Evolutionary conservation across 2,888 invertebrate genomes (phyloP).

Genomic region (Ormia ochracea): DNA sequence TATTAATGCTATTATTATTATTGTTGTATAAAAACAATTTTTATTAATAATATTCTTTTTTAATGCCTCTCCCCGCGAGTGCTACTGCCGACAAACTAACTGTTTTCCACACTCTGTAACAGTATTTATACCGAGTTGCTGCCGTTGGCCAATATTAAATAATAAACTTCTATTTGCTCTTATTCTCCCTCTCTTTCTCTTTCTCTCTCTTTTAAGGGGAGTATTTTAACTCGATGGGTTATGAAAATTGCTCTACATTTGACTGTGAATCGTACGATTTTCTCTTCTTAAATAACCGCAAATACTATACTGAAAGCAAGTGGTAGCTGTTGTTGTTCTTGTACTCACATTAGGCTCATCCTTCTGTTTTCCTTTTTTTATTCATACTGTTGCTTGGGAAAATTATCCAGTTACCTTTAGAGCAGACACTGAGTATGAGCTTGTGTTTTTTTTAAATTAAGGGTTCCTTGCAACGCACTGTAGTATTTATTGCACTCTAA

Average conservation of each 20-base stretch:
- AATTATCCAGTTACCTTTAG: conserved; percentile 33
- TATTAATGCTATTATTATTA: conserved; percentile 1
- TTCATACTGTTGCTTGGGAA: conserved; percentile 43
- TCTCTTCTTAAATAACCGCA: neutral
- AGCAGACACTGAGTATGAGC: too few species aligned
- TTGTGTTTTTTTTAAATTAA: too few species aligned
- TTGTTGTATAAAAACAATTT: neutral
- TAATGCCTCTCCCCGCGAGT: conserved; percentile 35
- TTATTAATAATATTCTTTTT: neutral
- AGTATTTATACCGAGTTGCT: conserved; percentile 41
- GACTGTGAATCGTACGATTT: neutral
- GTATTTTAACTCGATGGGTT: conserved; percentile 23
- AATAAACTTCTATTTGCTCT: neutral
- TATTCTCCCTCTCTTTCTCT: neutral
- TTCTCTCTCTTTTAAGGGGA: conserved; percentile 20
- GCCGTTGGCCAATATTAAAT: neutral
- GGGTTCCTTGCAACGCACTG: too few species aligned
- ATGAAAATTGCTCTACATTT: conserved; percentile 22
- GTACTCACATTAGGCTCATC: neutral
- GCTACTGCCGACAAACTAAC: conserved; percentile 74
- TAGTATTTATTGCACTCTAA: too few species aligned
- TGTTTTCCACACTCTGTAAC: conserved; percentile 9
- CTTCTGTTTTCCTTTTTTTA: neutral
- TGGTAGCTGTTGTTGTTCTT: neutral
- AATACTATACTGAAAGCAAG: neutral